A percentile compares a stretch with the other conserved stretches of the same genome.
Conservation (phyloP, 2,888 invertebrate genomes). For the Nymphalis polychloros region DNA sequence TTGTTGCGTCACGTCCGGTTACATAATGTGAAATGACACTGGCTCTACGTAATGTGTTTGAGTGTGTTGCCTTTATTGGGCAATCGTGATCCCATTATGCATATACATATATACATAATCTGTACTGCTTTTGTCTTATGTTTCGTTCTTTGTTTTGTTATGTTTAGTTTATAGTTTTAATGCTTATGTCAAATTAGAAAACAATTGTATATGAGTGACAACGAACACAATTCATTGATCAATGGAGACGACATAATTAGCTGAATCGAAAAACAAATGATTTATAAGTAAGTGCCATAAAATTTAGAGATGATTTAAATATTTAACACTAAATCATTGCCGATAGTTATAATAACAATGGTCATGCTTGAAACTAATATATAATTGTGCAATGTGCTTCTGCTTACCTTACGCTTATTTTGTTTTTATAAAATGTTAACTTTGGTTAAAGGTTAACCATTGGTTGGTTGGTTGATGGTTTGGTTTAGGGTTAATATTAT, state of each 20-base stretch:
- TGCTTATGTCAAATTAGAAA: not conserved
- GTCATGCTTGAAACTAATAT: not conserved
- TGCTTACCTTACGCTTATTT: not conserved
- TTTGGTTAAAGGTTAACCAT: no score
- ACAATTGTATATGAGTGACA: not conserved
- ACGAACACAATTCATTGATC: not conserved
- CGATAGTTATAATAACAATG: not conserved
- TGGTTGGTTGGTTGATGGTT: no score
- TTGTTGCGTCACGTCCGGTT: conserved; percentile 49
- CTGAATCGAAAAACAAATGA: not conserved
- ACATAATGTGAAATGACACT: conserved; percentile 43
- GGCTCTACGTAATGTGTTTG: conserved; percentile 24
- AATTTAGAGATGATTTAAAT: not conserved
- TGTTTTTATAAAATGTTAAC: not conserved
- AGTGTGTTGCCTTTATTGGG: conserved; percentile 25
- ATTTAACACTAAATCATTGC: not conserved
- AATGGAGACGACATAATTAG: not conserved
- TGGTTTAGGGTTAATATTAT: no score
- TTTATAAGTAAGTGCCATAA: not conserved
- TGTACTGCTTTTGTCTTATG: conserved; percentile 11
- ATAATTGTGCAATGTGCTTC: not conserved
- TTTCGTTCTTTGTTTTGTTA: conserved; percentile 5
- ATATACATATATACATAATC: not conserved
- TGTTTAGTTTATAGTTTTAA: not conserved
- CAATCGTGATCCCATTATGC: not conserved